Conservation (phyloP, 2,888 invertebrate species). For the Drosophila sordidula region DNA sequence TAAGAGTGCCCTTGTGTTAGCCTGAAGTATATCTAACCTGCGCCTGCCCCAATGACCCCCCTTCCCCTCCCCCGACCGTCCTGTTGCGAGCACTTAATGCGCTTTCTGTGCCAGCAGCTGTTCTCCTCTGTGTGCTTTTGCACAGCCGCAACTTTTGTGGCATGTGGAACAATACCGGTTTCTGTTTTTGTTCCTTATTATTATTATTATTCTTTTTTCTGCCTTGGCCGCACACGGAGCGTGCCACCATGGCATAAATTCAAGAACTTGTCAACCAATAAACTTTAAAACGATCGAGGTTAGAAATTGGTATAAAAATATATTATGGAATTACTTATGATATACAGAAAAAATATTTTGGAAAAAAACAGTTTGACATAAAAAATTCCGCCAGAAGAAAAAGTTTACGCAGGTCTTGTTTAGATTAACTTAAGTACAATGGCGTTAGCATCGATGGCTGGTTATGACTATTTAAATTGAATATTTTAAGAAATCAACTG, state of each 20-base stretch:
- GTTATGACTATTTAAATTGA: no score
- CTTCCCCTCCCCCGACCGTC: not conserved
- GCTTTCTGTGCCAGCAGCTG: conserved; percentile 13
- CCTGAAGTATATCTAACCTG: conserved; percentile 5
- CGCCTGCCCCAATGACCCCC: not conserved
- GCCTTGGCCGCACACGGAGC: conserved; percentile 29
- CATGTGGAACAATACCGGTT: conserved; percentile 49
- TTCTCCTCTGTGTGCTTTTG: conserved; percentile 11
- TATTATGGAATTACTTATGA: no score
- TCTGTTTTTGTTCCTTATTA: not conserved
- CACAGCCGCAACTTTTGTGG: conserved; percentile 21
- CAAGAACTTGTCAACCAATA: conserved; percentile 20
- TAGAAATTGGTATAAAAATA: no score
- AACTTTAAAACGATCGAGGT: not conserved
- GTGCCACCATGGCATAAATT: conserved; percentile 41
- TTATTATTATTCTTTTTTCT: not conserved
- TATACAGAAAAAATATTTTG: no score
- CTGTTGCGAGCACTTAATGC: not conserved
- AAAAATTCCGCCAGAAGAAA: no score
- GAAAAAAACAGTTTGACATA: no score
- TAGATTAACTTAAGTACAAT: no score
- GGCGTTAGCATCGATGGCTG: no score
- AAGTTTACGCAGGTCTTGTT: no score
- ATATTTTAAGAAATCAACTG: no score
- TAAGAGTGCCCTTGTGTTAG: not conserved